Evolutionary conservation across 2,888 invertebrate genomes (phyloP).

Genomic region (Gnatocerus cornutus): DNA sequence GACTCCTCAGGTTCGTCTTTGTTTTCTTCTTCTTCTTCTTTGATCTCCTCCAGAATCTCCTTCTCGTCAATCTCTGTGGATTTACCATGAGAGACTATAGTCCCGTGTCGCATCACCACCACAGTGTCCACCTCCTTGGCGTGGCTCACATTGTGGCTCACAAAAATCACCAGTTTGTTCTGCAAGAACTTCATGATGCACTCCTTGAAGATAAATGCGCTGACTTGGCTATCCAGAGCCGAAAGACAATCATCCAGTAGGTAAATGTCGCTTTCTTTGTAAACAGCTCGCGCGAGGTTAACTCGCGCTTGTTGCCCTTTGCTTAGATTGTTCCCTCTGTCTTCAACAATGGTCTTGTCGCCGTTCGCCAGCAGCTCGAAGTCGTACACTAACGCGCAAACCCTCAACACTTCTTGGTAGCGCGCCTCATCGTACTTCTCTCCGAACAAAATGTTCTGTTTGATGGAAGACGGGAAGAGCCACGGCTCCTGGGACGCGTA

Average conservation of each 20-base stretch:
- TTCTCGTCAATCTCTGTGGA: conserved; percentile 77
- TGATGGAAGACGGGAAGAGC: conserved; percentile 74
- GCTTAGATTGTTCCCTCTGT: conserved; percentile 83
- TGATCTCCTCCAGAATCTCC: conserved; percentile 79
- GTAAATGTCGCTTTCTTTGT: conserved; percentile 82
- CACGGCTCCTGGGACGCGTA: conserved; percentile 77
- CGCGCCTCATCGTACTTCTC: conserved; percentile 73
- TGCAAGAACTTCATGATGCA: conserved; percentile 76
- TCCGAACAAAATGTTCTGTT: conserved; percentile 85
- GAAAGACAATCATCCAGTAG: conserved; percentile 85
- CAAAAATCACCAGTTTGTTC: conserved; percentile 75
- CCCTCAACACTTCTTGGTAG: conserved; percentile 75
- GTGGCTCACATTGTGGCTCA: conserved; percentile 68
- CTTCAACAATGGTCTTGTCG: conserved; percentile 83
- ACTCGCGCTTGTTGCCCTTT: conserved; percentile 88
- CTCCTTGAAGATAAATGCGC: conserved; percentile 79
- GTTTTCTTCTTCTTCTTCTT: conserved; percentile 59
- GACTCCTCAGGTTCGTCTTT: conserved; percentile 4
- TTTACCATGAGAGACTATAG: conserved; percentile 41
- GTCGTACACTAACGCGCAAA: conserved; percentile 77
- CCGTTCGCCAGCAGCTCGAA: conserved; percentile 81
- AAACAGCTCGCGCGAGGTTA: conserved; percentile 82
- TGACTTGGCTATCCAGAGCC: conserved; percentile 83
- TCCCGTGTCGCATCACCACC: conserved; percentile 66
- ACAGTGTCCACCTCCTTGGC: conserved; percentile 71